Conservation (phyloP, 2,113 vertebrate species). For the Cyanoramphus novaezelandiae region DNA sequence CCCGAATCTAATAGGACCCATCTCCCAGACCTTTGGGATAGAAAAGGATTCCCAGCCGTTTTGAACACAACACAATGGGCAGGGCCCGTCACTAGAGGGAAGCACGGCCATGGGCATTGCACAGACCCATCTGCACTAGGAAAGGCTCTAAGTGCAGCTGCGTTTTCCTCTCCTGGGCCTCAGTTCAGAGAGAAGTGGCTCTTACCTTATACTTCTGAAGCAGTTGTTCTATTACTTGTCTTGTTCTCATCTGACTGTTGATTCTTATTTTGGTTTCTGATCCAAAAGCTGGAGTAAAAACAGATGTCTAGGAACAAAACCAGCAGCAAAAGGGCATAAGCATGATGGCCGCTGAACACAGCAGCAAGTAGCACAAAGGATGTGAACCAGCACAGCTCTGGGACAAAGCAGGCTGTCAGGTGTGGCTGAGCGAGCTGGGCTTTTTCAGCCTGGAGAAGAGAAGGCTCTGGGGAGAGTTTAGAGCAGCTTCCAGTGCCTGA, state of each 20-base stretch:
- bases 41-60: rapidly evolving
- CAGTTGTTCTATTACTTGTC: conserved; percentile 87
- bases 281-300: conserved; percentile 89
- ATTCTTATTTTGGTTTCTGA: conserved; percentile 89
- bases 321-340: rapidly evolving
- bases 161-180: rapidly evolving
- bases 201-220: conserved; percentile 92
- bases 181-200: rapidly evolving
- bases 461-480: neutral
- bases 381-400: neutral
- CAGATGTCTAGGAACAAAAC: conserved; percentile 81
- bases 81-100: neutral
- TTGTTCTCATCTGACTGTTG: conserved; percentile 85
- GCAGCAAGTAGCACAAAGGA: rapidly evolving
- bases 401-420: neutral
- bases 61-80: rapidly evolving
- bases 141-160: rapidly evolving
- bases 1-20: rapidly evolving
- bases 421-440: neutral
- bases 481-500: neutral
- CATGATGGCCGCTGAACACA: rapidly evolving
- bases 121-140: rapidly evolving
- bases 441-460: neutral
- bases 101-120: rapidly evolving
- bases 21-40: rapidly evolving